Conservation (phyloP, 53 echinoderm and acorn worm species). For the Holothuria scabra region DNA sequence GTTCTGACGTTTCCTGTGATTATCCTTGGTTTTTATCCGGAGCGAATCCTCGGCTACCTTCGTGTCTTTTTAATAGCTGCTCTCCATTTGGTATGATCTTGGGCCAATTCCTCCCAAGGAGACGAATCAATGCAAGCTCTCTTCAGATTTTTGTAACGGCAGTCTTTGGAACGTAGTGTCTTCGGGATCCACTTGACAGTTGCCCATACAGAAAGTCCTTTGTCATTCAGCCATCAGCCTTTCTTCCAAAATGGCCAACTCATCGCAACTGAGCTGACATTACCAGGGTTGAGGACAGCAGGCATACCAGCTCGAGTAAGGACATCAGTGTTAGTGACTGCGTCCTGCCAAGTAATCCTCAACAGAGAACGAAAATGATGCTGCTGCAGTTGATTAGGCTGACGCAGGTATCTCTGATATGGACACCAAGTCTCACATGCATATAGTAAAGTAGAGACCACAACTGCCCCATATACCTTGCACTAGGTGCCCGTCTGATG, state of each 20-base stretch:
- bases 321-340: constrained; percentile 41
- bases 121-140: too few relatives aligned
- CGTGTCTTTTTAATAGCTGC: too few relatives aligned
- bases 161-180: too few relatives aligned
- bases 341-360: constrained; percentile 52
- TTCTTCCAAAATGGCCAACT: constrained; percentile 53
- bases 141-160: too few relatives aligned
- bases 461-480: constrained; percentile 4
- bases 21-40: too few relatives aligned
- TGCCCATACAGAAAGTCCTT: too few relatives aligned
- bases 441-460: not conserved
- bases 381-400: constrained; percentile 25
- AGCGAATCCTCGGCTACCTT: too few relatives aligned
- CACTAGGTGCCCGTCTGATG: constrained; percentile 2
- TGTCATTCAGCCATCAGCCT: constrained; percentile 59
- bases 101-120: too few relatives aligned
- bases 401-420: constrained; percentile 1
- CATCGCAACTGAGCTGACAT: constrained; percentile 40
- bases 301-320: constrained; percentile 4
- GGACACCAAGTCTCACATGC: constrained; percentile 37
- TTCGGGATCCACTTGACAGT: too few relatives aligned
- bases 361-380: constrained; percentile 16
- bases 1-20: too few relatives aligned
- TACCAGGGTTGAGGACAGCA: constrained; percentile 23
- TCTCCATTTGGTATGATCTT: too few relatives aligned